Base-by-base conservation (phyloP, 2,113 vertebrate species). In the Lophochroa leadbeateri region DNA sequence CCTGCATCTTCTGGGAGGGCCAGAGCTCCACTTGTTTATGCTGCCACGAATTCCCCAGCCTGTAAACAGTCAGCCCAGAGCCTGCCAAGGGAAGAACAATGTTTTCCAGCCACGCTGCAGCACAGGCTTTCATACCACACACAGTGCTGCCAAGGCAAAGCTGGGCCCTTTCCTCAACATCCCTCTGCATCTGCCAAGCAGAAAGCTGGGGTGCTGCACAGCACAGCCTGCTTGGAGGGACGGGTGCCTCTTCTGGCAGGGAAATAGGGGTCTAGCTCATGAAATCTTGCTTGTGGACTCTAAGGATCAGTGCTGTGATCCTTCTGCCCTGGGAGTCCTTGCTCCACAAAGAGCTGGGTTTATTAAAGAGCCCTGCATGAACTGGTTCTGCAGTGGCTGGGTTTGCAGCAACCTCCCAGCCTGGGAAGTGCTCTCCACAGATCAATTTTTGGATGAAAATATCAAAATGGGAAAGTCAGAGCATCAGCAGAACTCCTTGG, bases 71-170 rank as follows among this genome's bases (percentile, higher is more conserved):
- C 78, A 75, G 79, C 81, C 84, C 70, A 68, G 91, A 2, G 85
- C 83, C 75, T 96, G 96, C 91, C 93, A 91, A 92, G 87, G 86
- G 84, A 44, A 92, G 90, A 77, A 90, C 91, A 94, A 92, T 91
- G 91, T 79, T 96, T 92, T 92, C 93, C 95, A 96, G 86, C 83
- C 75, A 2, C 1, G 5, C 44, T 23, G 21, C 72, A 77, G 90
- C 55, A 33, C 17, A 1, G 72, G 83, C 83, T 84, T 47, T 29
- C 76, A 19, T 65, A 87, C 94, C 95, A 94, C 94, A 91, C 91
- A 86, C 94, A 43, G 88, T 0, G 69, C 91, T 94, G 95, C 96
- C 95, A 84, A 37, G 81, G 86, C 92, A 70, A 37, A 92, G 79
- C 78, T 21, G 0, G 65, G 70, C 77, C 86, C 33, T 1, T 5